phyloP scores from a whole-genome alignment of 2,888 invertebrate genomes.

The Watsonalla cultraria region DNA sequence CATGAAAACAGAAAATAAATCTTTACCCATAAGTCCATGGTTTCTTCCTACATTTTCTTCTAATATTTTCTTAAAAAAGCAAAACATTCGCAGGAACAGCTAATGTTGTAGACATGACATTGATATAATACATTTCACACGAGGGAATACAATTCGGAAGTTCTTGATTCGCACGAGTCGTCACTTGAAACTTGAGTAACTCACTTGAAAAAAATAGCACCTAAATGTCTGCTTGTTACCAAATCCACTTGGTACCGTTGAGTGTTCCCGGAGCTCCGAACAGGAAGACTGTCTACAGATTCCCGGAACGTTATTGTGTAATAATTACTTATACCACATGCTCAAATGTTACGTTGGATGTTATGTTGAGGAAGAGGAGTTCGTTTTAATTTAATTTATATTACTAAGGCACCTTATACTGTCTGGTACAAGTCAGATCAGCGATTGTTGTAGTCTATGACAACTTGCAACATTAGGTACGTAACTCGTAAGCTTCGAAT shows the following conservation, averaged over 20 bases:
- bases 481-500: no score
- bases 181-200: not conserved
- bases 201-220: conserved; percentile 6
- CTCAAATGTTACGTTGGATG: conserved; percentile 46
- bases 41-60: no score
- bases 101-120: not conserved
- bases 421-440: not conserved
- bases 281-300: conserved; percentile 50
- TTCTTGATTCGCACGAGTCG: not conserved
- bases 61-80: no score
- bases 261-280: conserved; percentile 24
- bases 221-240: conserved; percentile 20
- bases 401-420: no score
- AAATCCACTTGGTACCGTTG: conserved; percentile 19
- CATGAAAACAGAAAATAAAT: no score
- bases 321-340: conserved; percentile 64
- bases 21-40: no score
- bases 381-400: conserved; percentile 2
- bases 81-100: no score
- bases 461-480: no score
- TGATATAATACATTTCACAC: not conserved
- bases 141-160: not conserved
- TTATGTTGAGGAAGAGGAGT: conserved; percentile 29
- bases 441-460: no score
- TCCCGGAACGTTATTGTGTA: conserved; percentile 65